Evolutionary conservation across 2,113 vertebrate species (phyloP).

Genomic region (Dasyornis broadbenti): DNA sequence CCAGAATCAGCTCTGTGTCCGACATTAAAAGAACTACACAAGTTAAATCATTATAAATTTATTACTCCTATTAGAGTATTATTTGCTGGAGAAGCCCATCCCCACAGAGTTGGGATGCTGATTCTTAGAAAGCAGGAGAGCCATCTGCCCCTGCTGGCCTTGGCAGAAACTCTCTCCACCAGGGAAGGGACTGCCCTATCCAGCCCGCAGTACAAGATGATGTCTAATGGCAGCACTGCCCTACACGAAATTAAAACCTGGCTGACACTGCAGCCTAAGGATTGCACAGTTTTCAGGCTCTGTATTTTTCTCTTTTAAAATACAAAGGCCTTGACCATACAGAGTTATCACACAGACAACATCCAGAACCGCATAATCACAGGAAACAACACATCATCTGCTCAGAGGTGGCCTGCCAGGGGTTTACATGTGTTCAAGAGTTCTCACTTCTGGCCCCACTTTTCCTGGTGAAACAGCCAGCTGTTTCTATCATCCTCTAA

Average conservation of each 20-base stretch:
- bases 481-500: background rate
- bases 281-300: background rate
- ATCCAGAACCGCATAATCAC: background rate
- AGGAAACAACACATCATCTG: background rate
- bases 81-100: background rate
- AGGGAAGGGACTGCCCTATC: background rate
- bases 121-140: background rate
- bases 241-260: fast-evolving
- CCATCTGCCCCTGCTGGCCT: fast-evolving
- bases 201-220: background rate
- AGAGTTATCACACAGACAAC: background rate
- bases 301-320: background rate
- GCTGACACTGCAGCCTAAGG: background rate
- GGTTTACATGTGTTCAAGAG: background rate
- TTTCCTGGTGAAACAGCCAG: background rate
- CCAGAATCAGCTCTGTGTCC: background rate
- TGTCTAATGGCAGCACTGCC: background rate
- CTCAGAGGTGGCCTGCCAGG: background rate
- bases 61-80: background rate
- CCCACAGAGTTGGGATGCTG: background rate
- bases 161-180: background rate
- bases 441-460: background rate
- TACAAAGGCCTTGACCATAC: background rate
- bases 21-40: background rate
- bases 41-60: background rate